Base-by-base conservation (phyloP, 2,113 vertebrate species). In the Datnioides undecimradiatus region DNA sequence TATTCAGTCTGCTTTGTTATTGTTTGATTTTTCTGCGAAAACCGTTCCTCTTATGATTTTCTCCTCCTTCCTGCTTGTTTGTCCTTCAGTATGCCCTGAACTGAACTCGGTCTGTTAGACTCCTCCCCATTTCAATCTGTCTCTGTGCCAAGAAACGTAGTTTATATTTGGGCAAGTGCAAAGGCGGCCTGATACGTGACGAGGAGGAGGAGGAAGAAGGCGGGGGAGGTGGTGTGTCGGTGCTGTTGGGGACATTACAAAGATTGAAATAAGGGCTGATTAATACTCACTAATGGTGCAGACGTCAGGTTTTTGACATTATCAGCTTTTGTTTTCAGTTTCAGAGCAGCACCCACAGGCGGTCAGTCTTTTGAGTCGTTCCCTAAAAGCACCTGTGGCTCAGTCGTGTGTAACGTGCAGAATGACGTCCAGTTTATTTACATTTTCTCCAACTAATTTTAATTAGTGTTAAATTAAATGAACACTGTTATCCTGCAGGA, bases 81-180 rank as follows among this genome's bases (percentile, higher is more conserved):
- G 94, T 88, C 94, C 95, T 95, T 95, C 91, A 91, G 88, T 88
- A 85, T 84, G 93, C 93, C 93, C 93, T 89, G 67, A 74, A 14
- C 68, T 88, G 68, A 83, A 86, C 90, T 80, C 45, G 7, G 41
- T 11, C 3, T 46, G 55, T 29, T 29, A 76, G 74, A 77, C 95
- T 94, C 94, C 94, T 89, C 93, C 94, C 92, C 40, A 9, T 49
- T 68, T 36, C 74, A 83, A 64, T 54, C 84, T 93, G 92, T 46
- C 59, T 0, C 33, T 31, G 31, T 33, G 93, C 95, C 94, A 94
- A 92, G 64, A 88, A 87, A 72, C 73, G 11, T 13, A 75, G 93
- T 91, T 95, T 94, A 95, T 95, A 95, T 95, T 95, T 94, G 93
- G 93, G 40, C 52, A 72, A 87, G 84, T 84, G 87, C 59, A 78